Conservation (phyloP, 1,140 invertebrate species). For the Ceratosolen solmsi region DNA sequence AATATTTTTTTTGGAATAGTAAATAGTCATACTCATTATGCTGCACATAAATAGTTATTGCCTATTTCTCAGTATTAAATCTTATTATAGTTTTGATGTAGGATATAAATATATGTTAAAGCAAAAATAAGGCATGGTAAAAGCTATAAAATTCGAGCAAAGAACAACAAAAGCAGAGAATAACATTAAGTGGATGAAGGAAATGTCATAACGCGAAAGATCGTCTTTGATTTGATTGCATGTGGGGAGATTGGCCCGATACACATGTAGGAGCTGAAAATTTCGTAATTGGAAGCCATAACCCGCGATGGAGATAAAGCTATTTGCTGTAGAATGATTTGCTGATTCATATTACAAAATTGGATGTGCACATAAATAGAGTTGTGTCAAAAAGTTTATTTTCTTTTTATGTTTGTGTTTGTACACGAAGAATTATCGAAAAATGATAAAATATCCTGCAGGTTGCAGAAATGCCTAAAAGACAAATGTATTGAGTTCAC, state of each 20-base stretch:
- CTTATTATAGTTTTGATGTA: background rate
- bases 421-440: too few relatives aligned
- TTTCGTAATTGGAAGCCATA: constrained; percentile 47
- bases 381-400: background rate
- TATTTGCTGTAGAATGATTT: constrained; percentile 2
- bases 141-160: constrained; percentile 16
- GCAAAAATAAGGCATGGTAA: background rate
- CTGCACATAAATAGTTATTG: constrained; percentile 3
- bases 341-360: constrained; percentile 49
- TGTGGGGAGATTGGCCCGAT: constrained; percentile 39
- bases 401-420: constrained; percentile 4
- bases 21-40: too few relatives aligned
- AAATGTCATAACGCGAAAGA: constrained; percentile 39
- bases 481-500: too few relatives aligned
- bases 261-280: constrained; percentile 25
- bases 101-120: background rate
- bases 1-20: too few relatives aligned
- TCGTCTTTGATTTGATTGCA: constrained; percentile 50
- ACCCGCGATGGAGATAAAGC: constrained; percentile 41
- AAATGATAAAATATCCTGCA: too few relatives aligned
- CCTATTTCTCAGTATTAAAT: background rate
- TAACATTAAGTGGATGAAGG: constrained; percentile 23
- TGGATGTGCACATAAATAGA: constrained; percentile 2
- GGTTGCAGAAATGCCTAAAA: too few relatives aligned
- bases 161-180: constrained; percentile 22